Evolutionary conservation across 2,113 vertebrate genomes (phyloP), one percentile per base, ranked within the genome.

Genomic region (Mormyrus iriodes): DNA sequence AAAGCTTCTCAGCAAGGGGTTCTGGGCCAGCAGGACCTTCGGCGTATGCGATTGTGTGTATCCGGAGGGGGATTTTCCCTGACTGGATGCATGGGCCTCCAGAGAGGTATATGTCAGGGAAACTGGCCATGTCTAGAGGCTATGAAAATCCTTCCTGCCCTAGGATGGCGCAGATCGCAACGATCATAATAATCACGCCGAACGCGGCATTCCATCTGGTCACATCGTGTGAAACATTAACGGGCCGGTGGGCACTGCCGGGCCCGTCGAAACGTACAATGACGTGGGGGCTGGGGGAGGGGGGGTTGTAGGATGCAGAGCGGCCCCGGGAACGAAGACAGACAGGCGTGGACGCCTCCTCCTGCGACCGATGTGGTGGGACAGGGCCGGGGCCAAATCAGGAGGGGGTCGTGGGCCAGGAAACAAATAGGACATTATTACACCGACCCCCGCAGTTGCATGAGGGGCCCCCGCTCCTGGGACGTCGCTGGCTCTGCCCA

Each of bases 401-500:
- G 92, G 93, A 94, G 94, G 90, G 93, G 92, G 91, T 92, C 93
- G 90, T 93, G 93, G 90, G 92, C 82, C 91, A 93, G 90, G 91
- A 95, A 95, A 96, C 95, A 96, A 94, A 94, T 94, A 91, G 53
- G 92, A 96, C 95, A 95, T 95, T 95, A 94, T 94, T 93, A 94
- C 93, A 91, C 93, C 92, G 89, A 93, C 91, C 92, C 88, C 91
- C 91, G 91, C 91, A 90, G 92, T 91, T 95, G 94, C 94, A 94
- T 94, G 93, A 93, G 51, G 49, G 49, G 51, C 24, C 85, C 85
- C 48, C n/a, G 24, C 24, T 85, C 83, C 83, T 51, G 93, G 93
- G 92, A 93, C 93, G 92, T 92, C 86, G 95, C 94, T 95, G 95
- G 95, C 94, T 93, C 91, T 89, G 73, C 93, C 93, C 91, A 93